phyloP scores from a whole-genome alignment of 2,888 invertebrate genomes.

The Perithous albicinctus region DNA sequence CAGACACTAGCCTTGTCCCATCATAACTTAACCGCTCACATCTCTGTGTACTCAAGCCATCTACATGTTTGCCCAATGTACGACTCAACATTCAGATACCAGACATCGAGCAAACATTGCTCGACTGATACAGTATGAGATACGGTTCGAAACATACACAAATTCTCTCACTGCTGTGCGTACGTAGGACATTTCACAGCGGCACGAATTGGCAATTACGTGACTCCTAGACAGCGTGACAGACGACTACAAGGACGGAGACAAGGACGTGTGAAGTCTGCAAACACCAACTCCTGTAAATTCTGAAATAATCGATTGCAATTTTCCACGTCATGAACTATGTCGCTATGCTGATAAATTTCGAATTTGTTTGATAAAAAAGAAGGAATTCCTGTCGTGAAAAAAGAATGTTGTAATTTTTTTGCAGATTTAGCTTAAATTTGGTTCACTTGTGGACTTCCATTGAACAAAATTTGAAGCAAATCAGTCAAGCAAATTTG shows the following conservation, averaged over 20 bases:
- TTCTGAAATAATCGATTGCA: too few relatives aligned
- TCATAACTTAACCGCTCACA: conserved; percentile 23
- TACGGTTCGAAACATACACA: neutral
- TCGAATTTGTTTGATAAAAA: too few relatives aligned
- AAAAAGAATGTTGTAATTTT: too few relatives aligned
- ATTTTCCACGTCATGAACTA: too few relatives aligned
- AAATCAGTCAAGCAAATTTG: too few relatives aligned
- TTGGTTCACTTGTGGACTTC: too few relatives aligned
- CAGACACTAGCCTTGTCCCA: conserved; percentile 19
- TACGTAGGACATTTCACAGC: neutral
- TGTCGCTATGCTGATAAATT: too few relatives aligned
- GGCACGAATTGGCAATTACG: neutral
- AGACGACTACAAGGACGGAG: neutral
- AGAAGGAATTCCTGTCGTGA: too few relatives aligned
- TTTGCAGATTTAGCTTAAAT: too few relatives aligned
- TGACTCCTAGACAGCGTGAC: conserved; percentile 25
- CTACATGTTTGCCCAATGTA: conserved; percentile 16
- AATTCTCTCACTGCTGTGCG: conserved; percentile 19
- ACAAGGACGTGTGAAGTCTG: conserved; percentile 14
- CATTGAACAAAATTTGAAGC: too few relatives aligned
- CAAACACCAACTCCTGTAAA: too few relatives aligned
- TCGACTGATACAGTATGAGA: neutral
- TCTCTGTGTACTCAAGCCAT: conserved; percentile 11
- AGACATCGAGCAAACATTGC: conserved; percentile 2
- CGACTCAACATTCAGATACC: neutral